Percentiles rank a stretch among this genome's conserved stretches.
Evolutionary conservation across 2,113 vertebrate species (phyloP).

Genomic region (Galbula dea): DNA sequence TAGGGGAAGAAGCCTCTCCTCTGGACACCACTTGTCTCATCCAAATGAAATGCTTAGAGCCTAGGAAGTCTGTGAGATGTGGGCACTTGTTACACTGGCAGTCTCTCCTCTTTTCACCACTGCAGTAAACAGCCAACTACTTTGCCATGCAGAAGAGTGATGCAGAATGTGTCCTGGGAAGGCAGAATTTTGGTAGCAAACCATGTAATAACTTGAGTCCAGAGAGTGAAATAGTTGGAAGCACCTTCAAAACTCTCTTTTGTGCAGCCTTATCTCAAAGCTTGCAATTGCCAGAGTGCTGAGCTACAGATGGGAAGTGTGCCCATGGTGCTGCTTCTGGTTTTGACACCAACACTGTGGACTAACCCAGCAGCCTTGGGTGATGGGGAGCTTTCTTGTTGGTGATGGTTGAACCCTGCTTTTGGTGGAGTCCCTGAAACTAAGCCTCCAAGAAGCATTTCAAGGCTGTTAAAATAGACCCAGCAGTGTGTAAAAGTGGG

Average conservation of each 20-base stretch:
- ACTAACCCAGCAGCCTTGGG: background rate
- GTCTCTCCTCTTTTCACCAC: background rate
- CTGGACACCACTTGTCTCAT: fast-evolving
- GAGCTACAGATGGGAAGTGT: background rate
- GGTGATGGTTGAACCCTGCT: background rate
- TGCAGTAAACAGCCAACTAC: background rate
- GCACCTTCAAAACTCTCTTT: background rate
- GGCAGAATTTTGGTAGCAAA: background rate
- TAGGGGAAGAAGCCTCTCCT: background rate
- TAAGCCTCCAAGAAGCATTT: background rate
- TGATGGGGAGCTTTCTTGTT: background rate
- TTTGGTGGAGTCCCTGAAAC: background rate
- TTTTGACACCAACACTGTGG: background rate
- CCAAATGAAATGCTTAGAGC: background rate
- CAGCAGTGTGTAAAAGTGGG: no score
- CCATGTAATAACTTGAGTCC: background rate
- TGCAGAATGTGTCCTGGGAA: background rate
- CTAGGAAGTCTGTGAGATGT: background rate
- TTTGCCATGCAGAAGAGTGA: background rate
- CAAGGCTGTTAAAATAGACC: background rate
- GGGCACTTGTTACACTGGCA: background rate
- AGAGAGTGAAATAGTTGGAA: background rate
- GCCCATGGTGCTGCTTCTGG: background rate
- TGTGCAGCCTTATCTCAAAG: background rate
- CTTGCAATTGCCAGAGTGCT: background rate